These are phyloP conservation scores for Limanda limanda DNA, from an alignment of 2,113 vertebrate genomes.

Conservation along the genomic window DNA sequence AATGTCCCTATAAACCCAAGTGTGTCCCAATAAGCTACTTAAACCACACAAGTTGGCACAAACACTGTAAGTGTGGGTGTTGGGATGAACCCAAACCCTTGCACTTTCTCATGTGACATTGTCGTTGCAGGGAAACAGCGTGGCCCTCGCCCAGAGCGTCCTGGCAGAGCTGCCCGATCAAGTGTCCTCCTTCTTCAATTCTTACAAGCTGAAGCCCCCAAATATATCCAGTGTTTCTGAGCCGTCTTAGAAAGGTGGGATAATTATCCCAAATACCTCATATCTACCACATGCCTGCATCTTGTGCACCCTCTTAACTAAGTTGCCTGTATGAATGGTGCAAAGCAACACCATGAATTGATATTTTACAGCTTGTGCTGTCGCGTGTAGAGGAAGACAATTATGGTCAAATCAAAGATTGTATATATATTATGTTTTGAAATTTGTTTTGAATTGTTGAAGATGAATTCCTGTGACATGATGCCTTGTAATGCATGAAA, in stretches of 20 bases:
- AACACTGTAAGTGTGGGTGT: neutral
- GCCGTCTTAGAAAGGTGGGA: slow-evolving; percentile 45
- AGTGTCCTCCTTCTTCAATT: slow-evolving; percentile 91
- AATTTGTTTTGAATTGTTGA: neutral
- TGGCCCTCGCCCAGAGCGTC: slow-evolving; percentile 93
- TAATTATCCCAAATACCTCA: slow-evolving; percentile 4
- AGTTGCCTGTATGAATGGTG: no score
- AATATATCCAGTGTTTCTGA: slow-evolving; percentile 59
- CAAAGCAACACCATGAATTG: no score
- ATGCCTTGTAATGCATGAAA: slow-evolving; percentile 6
- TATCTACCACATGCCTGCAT: no score
- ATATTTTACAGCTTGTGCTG: neutral
- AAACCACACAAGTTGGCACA: neutral
- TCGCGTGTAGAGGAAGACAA: neutral
- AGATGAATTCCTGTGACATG: neutral
- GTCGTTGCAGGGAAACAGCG: slow-evolving; percentile 78
- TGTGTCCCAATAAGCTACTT: neutral
- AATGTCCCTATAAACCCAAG: neutral
- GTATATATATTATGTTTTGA: neutral
- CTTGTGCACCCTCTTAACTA: no score
- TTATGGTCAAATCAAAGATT: neutral
- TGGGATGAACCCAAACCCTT: neutral
- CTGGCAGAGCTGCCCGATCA: slow-evolving; percentile 96
- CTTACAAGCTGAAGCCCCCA: slow-evolving; percentile 90
- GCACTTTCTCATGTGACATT: neutral